Base-by-base conservation (phyloP, 2,797 vertebrate species). In the Luscinia megarhynchos region DNA sequence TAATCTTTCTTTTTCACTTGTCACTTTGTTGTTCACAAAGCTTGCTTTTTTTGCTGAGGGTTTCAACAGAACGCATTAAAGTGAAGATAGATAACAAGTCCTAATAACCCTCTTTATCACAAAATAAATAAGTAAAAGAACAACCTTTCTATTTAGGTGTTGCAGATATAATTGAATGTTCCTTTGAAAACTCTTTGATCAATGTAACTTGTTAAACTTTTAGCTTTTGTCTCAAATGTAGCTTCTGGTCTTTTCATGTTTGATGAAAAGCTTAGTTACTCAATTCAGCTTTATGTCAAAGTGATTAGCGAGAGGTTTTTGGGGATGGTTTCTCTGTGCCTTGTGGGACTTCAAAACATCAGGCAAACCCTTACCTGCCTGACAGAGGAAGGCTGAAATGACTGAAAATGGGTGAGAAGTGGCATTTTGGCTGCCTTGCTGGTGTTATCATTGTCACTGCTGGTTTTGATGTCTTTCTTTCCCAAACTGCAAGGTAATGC, bases 1-100 rank as follows among this genome's bases (percentile, higher is more conserved):
- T 84, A 90, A 97, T 97, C 93, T 96, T 94, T 94, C 91, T 94
- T 96, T 96, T 93, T 95, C 92, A 69, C 89, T 96, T 93, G 89
- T 93, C 92, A 82, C 90, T 95, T 96, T 93, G 75, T 76, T 94
- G 91, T 91, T 95, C 90, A 96, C 89, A 96, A 93, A 97, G 90
- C 73, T 89, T 11, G 11, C 74, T 32, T 36, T 87, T 92, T 93
- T 63, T 91, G 77, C 95, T 94, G 93, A 91, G 84, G 75, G 54
- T 94, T 97, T 91, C 93, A 96, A 87, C 43, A 41, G 90, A 94
- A 93, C 15, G 32, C 66, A 66, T 76, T 66, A 59, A 82, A 94
- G 66, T 78, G 77, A 94, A 84, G 63, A 67, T 51, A 89, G 93
- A 95, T 95, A 93, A 95, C 62, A 79, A 91, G 89, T 93, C 86